These are phyloP conservation scores for Chelonia mydas DNA, from an alignment of 2,797 vertebrate genomes.

Conservation along the genomic window DNA sequence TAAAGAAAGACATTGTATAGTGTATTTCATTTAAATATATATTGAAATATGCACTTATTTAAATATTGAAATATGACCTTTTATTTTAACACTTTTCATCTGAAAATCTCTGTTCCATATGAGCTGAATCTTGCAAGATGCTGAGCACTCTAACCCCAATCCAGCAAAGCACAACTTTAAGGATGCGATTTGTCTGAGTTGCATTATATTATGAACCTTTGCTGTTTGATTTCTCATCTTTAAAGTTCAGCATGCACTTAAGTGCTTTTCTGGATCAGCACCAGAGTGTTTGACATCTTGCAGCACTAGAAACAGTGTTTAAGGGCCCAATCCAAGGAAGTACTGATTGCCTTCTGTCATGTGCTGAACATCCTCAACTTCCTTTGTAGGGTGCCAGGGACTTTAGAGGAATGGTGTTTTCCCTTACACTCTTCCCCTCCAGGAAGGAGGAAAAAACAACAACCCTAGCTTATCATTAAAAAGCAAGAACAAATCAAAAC, in stretches of 20 bases:
- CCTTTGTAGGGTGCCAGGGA: background rate
- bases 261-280: background rate
- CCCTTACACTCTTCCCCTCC: conserved; percentile 5
- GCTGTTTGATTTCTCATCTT: background rate
- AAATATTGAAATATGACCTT: background rate
- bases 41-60: background rate
- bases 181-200: background rate
- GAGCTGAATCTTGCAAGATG: background rate
- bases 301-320: background rate
- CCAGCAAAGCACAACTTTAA: background rate
- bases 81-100: background rate
- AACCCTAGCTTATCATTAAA: conserved; percentile 41
- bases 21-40: background rate
- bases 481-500: conserved; percentile 53
- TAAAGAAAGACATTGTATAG: background rate
- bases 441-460: background rate
- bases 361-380: background rate
- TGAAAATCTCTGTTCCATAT: background rate
- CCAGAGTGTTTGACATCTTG: background rate
- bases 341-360: background rate
- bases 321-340: background rate
- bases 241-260: background rate
- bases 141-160: background rate
- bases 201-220: background rate
- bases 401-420: background rate